Conservation (phyloP, 2,888 invertebrate genomes). For the Siphlonurus alternatus region DNA sequence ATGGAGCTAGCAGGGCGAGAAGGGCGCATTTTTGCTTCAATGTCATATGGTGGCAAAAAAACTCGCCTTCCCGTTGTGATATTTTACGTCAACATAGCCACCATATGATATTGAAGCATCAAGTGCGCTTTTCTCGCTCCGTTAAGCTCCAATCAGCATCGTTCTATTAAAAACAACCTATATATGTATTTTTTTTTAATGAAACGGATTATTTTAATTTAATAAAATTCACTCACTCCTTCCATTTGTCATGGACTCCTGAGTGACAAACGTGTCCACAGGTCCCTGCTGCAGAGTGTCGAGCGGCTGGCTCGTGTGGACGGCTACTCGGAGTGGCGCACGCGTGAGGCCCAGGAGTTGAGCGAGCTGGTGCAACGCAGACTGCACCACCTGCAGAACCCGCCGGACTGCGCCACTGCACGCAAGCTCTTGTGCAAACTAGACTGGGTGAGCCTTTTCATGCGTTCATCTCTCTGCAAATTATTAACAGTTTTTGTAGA, state of each 20-base stretch:
- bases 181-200: too few relatives aligned
- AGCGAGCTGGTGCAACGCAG: slow-evolving; percentile 70
- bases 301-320: slow-evolving; percentile 50
- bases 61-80: too few relatives aligned
- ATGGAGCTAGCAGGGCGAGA: too few relatives aligned
- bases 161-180: slow-evolving; percentile 5
- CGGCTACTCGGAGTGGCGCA: slow-evolving; percentile 70
- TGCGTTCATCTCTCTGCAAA: too few relatives aligned
- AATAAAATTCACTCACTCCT: too few relatives aligned
- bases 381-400: slow-evolving; percentile 71
- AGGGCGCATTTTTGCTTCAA: too few relatives aligned
- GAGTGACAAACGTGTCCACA: too few relatives aligned
- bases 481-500: too few relatives aligned
- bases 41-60: too few relatives aligned
- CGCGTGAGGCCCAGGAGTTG: slow-evolving; percentile 58
- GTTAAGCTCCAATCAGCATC: neutral
- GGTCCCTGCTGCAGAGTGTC: slow-evolving; percentile 54
- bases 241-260: too few relatives aligned
- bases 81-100: too few relatives aligned
- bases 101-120: slow-evolving; percentile 32
- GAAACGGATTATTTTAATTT: too few relatives aligned
- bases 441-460: slow-evolving; percentile 90
- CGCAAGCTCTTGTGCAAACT: slow-evolving; percentile 84
- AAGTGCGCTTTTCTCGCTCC: slow-evolving; percentile 15
- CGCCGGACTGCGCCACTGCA: slow-evolving; percentile 69